Percentiles rank a stretch among this genome's conserved stretches.
Evolutionary conservation across 2,113 vertebrate species (phyloP).

Genomic region (Malurus alboscapulatus): DNA sequence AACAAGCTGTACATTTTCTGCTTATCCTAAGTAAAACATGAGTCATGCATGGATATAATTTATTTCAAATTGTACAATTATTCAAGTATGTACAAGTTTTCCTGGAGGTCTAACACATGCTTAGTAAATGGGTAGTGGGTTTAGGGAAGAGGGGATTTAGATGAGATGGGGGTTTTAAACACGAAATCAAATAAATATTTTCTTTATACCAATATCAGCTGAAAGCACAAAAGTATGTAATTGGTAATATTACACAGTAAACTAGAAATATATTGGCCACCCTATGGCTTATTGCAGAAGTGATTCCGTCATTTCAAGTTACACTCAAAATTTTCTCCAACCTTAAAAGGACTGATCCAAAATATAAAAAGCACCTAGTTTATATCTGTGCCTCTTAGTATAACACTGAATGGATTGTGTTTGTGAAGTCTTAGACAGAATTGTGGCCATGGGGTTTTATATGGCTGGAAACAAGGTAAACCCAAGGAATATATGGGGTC

Average conservation of each 20-base stretch:
- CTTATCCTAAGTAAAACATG: conserved; percentile 49
- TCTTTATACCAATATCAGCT: background rate
- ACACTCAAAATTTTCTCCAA: background rate
- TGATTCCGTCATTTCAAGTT: background rate
- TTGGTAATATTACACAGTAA: background rate
- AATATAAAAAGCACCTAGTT: conserved; percentile 19
- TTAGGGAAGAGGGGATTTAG: background rate
- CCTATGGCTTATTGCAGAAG: background rate
- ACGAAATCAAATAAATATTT: conserved; percentile 40
- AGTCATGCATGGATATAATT: conserved; percentile 43
- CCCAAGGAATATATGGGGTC: conserved; percentile 23
- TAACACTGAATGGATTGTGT: conserved; percentile 13
- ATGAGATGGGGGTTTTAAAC: background rate
- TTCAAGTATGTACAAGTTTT: background rate
- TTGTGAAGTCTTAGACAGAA: conserved; percentile 5
- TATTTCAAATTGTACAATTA: conserved; percentile 47
- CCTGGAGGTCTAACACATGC: conserved; percentile 9
- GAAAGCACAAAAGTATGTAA: background rate
- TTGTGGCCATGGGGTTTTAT: background rate
- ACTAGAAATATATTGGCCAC: background rate
- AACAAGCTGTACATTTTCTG: background rate
- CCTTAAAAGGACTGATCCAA: conserved; percentile 14
- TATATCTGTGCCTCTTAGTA: background rate
- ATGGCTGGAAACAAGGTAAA: conserved; percentile 35
- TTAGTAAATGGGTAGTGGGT: background rate